phyloP scores from a whole-genome alignment of 2,113 vertebrate species.

The Falco punctatus region DNA sequence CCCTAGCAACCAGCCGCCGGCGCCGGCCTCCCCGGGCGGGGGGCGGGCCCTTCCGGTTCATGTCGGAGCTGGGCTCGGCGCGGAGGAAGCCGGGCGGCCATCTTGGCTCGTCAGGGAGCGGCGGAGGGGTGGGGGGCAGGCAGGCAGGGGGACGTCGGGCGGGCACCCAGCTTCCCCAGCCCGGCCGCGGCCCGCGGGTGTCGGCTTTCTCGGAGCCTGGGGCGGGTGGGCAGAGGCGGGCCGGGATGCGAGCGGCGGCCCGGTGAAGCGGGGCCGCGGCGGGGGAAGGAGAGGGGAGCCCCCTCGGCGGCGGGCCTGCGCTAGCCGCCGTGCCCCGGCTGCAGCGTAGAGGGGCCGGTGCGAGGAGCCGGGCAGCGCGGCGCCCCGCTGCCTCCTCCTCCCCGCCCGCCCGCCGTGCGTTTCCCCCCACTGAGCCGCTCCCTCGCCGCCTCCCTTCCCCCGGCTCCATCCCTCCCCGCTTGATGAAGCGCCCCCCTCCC shows the following conservation, averaged over 20 bases:
- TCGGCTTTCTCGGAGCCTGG: neutral
- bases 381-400: neutral
- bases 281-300: neutral
- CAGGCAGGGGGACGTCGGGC: neutral
- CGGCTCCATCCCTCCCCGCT: neutral
- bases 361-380: neutral
- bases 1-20: constrained; percentile 79
- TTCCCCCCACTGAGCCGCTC: neutral
- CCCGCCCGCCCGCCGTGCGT: neutral
- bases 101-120: constrained; percentile 84
- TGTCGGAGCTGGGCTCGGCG: constrained; percentile 71
- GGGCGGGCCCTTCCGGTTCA: constrained; percentile 79
- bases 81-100: constrained; percentile 85
- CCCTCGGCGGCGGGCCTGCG: constrained; percentile 8
- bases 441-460: neutral
- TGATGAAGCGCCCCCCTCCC: neutral
- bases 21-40: constrained; percentile 31
- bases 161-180: neutral
- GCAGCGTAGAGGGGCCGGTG: neutral
- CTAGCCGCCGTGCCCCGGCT: neutral
- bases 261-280: constrained; percentile 29
- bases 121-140: constrained; percentile 3
- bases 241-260: constrained; percentile 18
- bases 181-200: neutral
- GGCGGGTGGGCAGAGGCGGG: neutral